Evolutionary conservation across 2,113 vertebrate genomes (phyloP).

Genomic region (Numenius arquata): DNA sequence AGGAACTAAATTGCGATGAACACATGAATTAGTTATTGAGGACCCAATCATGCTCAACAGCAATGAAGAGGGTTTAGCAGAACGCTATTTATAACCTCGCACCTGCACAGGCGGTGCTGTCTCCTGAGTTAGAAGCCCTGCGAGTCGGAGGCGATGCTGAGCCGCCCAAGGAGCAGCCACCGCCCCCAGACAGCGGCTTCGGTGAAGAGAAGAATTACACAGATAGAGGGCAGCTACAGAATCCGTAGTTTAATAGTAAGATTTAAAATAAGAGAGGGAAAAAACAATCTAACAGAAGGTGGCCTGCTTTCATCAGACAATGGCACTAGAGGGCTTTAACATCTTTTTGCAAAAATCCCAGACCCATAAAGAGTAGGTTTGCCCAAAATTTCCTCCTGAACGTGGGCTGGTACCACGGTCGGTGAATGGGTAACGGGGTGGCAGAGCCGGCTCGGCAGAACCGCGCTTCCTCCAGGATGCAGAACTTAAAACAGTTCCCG

Average conservation of each 20-base stretch:
- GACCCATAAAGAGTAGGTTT: neutral
- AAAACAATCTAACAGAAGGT: neutral
- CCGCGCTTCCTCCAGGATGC: neutral
- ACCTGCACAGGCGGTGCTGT: slow-evolving; percentile 37
- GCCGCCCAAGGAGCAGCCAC: neutral
- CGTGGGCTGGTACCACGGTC: neutral
- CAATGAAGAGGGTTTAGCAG: slow-evolving; percentile 54
- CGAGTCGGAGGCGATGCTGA: neutral
- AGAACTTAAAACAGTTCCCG: neutral
- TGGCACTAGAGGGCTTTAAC: neutral
- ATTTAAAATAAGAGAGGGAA: slow-evolving; percentile 9
- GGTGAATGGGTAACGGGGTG: neutral
- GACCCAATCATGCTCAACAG: slow-evolving; percentile 27
- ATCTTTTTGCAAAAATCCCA: neutral
- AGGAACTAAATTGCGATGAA: slow-evolving; percentile 45
- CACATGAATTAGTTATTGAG: slow-evolving; percentile 25
- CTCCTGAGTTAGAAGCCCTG: slow-evolving; percentile 69
- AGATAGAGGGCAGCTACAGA: neutral
- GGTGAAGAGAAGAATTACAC: neutral
- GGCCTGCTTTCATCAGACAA: neutral
- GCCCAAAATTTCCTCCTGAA: neutral
- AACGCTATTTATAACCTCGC: slow-evolving; percentile 44
- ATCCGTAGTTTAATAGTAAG: neutral
- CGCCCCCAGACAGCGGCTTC: neutral
- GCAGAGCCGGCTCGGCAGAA: neutral